phyloP scores from a whole-genome alignment of 53 echinoderm and acorn worm species.

The Luidia sarsii region DNA sequence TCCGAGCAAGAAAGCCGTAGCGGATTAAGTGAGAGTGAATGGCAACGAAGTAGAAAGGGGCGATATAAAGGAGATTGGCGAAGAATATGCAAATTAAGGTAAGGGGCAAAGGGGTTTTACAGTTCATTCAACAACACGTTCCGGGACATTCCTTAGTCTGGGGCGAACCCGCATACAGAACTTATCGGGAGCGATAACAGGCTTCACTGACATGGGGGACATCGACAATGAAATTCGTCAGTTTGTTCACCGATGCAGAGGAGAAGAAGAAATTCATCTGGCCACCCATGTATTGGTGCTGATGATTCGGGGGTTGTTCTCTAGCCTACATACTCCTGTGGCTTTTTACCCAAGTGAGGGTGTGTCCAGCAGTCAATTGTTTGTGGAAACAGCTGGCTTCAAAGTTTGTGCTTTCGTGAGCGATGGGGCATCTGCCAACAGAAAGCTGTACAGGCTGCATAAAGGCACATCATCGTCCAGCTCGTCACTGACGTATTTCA shows the following conservation, averaged over 20 bases:
- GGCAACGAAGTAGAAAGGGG: too few species aligned
- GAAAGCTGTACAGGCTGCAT: slow-evolving; percentile 53
- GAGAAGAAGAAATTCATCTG: slow-evolving; percentile 16
- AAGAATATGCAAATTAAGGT: too few species aligned
- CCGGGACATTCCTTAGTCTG: too few species aligned
- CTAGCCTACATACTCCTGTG: slow-evolving; percentile 30
- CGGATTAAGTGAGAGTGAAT: too few species aligned
- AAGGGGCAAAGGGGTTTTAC: too few species aligned
- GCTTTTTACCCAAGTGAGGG: slow-evolving; percentile 52
- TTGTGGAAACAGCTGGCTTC: slow-evolving; percentile 43
- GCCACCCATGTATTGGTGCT: slow-evolving; percentile 72
- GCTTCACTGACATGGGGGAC: slow-evolving; percentile 37
- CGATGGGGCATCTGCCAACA: slow-evolving; percentile 65
- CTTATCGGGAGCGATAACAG: slow-evolving; percentile 45
- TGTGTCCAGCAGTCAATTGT: slow-evolving; percentile 35
- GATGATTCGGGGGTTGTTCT: slow-evolving; percentile 67
- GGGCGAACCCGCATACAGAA: too few species aligned
- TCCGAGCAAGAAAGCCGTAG: too few species aligned
- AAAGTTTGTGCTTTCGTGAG: slow-evolving; percentile 32
- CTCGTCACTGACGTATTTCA: not conserved
- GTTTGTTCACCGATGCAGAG: slow-evolving; percentile 11
- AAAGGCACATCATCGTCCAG: too few species aligned
- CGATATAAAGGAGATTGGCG: too few species aligned
- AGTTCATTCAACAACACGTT: too few species aligned
- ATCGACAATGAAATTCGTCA: slow-evolving; percentile 33